These are phyloP conservation scores for Anoplius nigerrimus DNA, from an alignment of 2,888 invertebrate genomes.

Conservation along the genomic window DNA sequence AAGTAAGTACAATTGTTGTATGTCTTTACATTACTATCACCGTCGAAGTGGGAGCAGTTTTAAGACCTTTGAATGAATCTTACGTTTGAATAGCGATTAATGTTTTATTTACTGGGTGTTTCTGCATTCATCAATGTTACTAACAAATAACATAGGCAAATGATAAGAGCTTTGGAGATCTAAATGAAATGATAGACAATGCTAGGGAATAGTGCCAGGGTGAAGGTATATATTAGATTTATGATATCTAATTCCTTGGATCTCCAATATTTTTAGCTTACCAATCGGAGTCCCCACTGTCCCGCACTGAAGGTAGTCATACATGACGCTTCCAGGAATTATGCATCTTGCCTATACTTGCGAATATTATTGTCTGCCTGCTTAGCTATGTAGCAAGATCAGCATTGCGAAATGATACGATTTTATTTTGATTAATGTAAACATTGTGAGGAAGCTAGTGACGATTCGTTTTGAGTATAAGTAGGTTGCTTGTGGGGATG, in stretches of 20 bases:
- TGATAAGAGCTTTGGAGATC: constrained; percentile 26
- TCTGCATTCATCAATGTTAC: constrained; percentile 27
- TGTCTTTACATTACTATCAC: neutral
- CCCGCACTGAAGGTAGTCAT: constrained; percentile 70
- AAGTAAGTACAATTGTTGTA: constrained; percentile 80
- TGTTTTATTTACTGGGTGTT: constrained; percentile 30
- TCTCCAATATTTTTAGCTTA: constrained; percentile 72
- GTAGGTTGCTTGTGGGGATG: constrained; percentile 45
- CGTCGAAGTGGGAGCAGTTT: constrained; percentile 1
- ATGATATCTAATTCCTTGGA: constrained; percentile 66
- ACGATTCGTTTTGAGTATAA: constrained; percentile 26
- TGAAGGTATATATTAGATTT: constrained; percentile 42
- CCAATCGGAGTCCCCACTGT: constrained; percentile 73
- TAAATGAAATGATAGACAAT: constrained; percentile 41
- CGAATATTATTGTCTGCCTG: constrained; percentile 76
- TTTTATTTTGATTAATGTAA: constrained; percentile 41
- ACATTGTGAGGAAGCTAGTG: constrained; percentile 28
- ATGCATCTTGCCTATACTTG: constrained; percentile 61
- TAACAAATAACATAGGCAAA: constrained; percentile 22
- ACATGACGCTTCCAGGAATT: constrained; percentile 60
- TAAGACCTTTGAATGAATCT: constrained; percentile 19
- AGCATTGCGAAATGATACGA: constrained; percentile 44
- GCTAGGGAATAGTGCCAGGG: constrained; percentile 53
- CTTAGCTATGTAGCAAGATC: constrained; percentile 76
- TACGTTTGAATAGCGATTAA: constrained; percentile 20